phyloP scores from a whole-genome alignment of 1,140 invertebrate genomes.

The Dryas iulia region DNA sequence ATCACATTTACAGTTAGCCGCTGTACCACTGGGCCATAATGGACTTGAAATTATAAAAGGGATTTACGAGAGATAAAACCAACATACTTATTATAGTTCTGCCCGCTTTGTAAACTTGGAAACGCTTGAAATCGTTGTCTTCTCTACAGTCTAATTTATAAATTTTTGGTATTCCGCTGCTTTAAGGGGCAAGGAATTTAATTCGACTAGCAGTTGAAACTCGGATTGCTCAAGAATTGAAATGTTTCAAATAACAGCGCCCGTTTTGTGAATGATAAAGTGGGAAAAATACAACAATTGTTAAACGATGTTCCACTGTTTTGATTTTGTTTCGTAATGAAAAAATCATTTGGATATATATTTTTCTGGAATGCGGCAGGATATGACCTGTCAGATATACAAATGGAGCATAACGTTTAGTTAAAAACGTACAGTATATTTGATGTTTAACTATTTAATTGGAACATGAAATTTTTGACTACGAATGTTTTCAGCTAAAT shows the following conservation, averaged over 20 bases:
- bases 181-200: conserved; percentile 42
- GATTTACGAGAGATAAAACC: not conserved
- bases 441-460: not conserved
- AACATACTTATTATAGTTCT: not conserved
- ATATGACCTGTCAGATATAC: not conserved
- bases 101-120: not conserved
- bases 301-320: not conserved
- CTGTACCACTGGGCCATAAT: too few species aligned
- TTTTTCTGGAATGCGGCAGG: not conserved
- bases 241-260: conserved; percentile 42
- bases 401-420: not conserved
- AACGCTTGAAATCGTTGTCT: conserved; percentile 19
- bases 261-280: conserved; percentile 27
- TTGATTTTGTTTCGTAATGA: not conserved
- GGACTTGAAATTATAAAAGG: too few species aligned
- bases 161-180: conserved; percentile 31
- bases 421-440: not conserved
- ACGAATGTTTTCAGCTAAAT: too few species aligned
- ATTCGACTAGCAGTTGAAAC: conserved; percentile 41
- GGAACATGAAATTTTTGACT: too few species aligned
- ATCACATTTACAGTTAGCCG: too few species aligned
- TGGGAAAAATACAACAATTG: conserved; percentile 19
- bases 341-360: not conserved
- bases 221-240: conserved; percentile 41
- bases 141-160: conserved; percentile 28